These are phyloP conservation scores for Arrhopalites spinosus DNA, from an alignment of 2,888 invertebrate species.

Conservation along the genomic window DNA sequence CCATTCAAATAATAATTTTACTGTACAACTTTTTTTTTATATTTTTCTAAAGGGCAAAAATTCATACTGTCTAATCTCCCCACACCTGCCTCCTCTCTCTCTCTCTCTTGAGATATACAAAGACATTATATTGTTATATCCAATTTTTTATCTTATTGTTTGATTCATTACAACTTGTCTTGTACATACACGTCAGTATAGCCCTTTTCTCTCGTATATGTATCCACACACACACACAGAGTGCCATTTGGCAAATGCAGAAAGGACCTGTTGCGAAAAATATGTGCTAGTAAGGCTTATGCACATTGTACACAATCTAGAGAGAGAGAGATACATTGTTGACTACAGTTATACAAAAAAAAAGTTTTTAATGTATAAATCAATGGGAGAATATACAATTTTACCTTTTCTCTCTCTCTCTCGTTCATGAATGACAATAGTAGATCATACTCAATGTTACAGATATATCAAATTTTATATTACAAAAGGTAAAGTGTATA, in stretches of 20 bases:
- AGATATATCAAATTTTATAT: too few species aligned
- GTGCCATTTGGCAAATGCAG: not conserved
- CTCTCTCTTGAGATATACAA: not conserved
- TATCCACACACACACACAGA: not conserved
- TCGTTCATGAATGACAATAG: constrained; percentile 5
- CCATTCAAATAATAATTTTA: not conserved
- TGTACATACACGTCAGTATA: too few species aligned
- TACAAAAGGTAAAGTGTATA: too few species aligned
- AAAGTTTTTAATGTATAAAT: not conserved
- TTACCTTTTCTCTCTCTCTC: not conserved
- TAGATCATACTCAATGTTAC: constrained; percentile 1
- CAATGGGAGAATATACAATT: not conserved
- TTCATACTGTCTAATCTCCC: too few species aligned
- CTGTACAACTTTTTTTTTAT: not conserved
- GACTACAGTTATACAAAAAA: too few species aligned
- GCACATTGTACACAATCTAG: not conserved
- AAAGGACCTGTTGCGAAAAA: constrained; percentile 4
- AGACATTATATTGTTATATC: too few species aligned
- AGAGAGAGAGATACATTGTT: not conserved
- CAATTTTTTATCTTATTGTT: too few species aligned
- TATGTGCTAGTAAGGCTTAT: not conserved
- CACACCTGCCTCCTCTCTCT: not conserved
- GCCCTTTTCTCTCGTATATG: not conserved
- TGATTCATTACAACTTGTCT: too few species aligned
- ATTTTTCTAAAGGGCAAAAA: not conserved